Conservation (phyloP, 2,797 vertebrate species). For the Sebastes glaucus region DNA sequence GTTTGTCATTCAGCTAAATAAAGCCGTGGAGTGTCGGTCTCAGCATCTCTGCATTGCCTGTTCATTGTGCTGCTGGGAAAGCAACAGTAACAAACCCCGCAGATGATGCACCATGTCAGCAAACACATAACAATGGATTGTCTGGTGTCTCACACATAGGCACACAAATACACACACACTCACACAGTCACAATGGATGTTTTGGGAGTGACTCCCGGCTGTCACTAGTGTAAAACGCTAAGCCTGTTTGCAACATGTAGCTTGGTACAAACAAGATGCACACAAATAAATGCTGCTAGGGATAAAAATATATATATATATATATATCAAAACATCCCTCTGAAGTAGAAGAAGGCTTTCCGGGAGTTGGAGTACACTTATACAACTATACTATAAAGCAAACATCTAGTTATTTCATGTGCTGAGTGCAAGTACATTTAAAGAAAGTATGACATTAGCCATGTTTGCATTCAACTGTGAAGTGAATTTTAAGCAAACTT, state of each 20-base stretch:
- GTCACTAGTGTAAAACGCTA: slow-evolving; percentile 42
- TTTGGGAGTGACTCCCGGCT: slow-evolving; percentile 48
- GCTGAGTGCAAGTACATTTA: too few species aligned
- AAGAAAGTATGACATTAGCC: too few species aligned
- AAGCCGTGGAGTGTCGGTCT: slow-evolving; percentile 56
- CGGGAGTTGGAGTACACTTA: too few species aligned
- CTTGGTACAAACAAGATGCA: slow-evolving; percentile 6
- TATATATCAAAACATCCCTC: background rate
- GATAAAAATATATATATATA: background rate
- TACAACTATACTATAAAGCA: too few species aligned
- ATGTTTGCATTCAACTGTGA: too few species aligned
- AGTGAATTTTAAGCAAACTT: background rate
- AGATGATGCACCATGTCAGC: slow-evolving; percentile 70
- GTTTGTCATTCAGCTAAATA: slow-evolving; percentile 55
- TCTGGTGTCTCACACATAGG: slow-evolving; percentile 26
- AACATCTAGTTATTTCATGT: too few species aligned
- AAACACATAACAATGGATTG: slow-evolving; percentile 69
- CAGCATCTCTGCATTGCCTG: slow-evolving; percentile 65
- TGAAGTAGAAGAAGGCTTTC: background rate
- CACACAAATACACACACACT: background rate
- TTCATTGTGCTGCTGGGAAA: slow-evolving; percentile 62
- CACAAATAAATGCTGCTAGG: background rate
- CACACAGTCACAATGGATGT: slow-evolving; percentile 40
- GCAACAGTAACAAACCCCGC: slow-evolving; percentile 44
- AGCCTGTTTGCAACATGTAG: slow-evolving; percentile 42